Conservation (phyloP, 2,888 invertebrate species). For the Pardosa pseudoannulata region DNA sequence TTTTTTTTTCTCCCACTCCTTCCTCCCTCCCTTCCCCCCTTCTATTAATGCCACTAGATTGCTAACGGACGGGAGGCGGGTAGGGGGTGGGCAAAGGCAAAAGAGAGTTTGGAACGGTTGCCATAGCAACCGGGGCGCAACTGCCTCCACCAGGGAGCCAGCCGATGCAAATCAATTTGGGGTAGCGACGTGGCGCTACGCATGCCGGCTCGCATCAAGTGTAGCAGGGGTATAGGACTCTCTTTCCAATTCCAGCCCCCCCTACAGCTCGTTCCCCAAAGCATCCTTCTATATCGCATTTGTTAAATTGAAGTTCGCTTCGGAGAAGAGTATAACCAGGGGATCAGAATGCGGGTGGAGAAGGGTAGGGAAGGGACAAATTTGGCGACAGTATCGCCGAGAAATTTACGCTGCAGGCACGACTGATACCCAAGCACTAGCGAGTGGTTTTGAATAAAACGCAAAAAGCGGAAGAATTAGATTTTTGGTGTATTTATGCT, state of each 20-base stretch:
- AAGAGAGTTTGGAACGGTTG: slow-evolving; percentile 40
- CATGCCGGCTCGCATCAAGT: slow-evolving; percentile 35
- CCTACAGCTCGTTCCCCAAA: slow-evolving; percentile 23
- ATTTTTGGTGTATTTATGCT: slow-evolving; percentile 1
- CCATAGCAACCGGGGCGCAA: slow-evolving; percentile 65
- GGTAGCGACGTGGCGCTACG: slow-evolving; percentile 10
- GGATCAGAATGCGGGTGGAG: slow-evolving; percentile 26
- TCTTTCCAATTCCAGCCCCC: not conserved
- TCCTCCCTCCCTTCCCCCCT: slow-evolving; percentile 1
- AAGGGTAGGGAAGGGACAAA: slow-evolving; percentile 28
- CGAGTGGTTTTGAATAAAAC: slow-evolving; percentile 14
- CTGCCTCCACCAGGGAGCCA: slow-evolving; percentile 60
- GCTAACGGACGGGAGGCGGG: slow-evolving; percentile 21
- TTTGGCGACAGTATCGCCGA: slow-evolving; percentile 37
- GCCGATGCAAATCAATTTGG: slow-evolving; percentile 69
- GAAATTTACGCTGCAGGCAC: slow-evolving; percentile 36
- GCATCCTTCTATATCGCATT: slow-evolving; percentile 55
- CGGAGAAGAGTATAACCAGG: slow-evolving; percentile 35
- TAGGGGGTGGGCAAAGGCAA: slow-evolving; percentile 13
- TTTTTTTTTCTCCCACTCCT: no score
- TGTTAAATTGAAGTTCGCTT: slow-evolving; percentile 66
- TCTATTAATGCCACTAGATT: slow-evolving; percentile 49
- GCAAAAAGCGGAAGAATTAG: slow-evolving; percentile 15
- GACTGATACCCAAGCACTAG: slow-evolving; percentile 19
- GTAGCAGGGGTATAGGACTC: not conserved